Base-by-base conservation (phyloP, 2,888 invertebrate genomes). In the Sinelater perroti region DNA sequence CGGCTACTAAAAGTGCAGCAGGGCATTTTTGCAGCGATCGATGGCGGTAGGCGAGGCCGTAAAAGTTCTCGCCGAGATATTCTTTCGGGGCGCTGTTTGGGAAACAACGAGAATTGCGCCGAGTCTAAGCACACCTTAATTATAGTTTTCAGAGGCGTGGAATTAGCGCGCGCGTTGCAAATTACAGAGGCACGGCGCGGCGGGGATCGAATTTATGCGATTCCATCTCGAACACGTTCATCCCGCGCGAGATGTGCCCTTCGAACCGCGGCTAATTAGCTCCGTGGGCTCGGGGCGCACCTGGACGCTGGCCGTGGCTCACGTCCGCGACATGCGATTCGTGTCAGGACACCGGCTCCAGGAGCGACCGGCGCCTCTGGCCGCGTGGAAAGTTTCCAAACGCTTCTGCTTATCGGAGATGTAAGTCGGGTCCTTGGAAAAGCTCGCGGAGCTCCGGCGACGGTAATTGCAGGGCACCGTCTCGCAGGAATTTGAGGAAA, bases 141-240 rank as follows among this genome's bases (percentile, higher is more conserved):
- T 73, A 73, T 69, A 66, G 70, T 72, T 70, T 70, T 68, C 70
- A 67, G 65, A 67, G 69, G 72, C 73, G 66, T 65, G 64, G 70
- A 70, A 71, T 69, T 67, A 66, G 62, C 64, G 65, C 68, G 65
- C 67, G 67, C 69, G 70, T 72, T 68, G 73, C 69, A 72, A 72
- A 73, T 72, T 72, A 73, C 68, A 71, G 72, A 51, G 60, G 61
- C 52, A 54, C 24, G 44, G 56, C 36, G 35, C 69, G 68, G 40
- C 63, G 62, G 65, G 63, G 64, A 66, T 66, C 66, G 68, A 63
- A 66, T 69, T 67, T 67, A 62, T 62, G 68, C 67, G 72, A 72
- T 73, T 68, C 65, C 72, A 73, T 73, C 72, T 72, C 65, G 68
- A 65, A 71, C 73, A 72, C 72, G 73, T 73, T 72, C 67, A 66